A percentile compares a stretch with the other conserved stretches of the same genome.
Evolutionary conservation across 2,888 invertebrate species (phyloP).

Genomic region (Acronicta alni): DNA sequence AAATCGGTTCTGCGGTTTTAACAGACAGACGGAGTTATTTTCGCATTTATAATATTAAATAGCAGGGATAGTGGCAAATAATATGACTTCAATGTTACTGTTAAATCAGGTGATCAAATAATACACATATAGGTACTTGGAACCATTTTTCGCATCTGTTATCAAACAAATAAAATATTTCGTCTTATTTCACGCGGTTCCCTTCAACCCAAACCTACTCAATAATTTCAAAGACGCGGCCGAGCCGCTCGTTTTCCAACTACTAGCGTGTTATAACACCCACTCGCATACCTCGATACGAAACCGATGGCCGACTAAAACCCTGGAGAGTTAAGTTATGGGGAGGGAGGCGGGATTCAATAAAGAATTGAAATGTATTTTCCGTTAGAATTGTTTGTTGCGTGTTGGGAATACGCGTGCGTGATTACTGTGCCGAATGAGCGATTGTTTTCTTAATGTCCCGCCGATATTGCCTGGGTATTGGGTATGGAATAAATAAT

Average conservation of each 20-base stretch:
- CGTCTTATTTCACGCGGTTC: constrained; percentile 25
- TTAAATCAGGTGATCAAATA: not conserved
- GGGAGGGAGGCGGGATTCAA: constrained; percentile 68
- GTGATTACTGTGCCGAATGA: constrained; percentile 68
- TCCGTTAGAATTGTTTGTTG: constrained; percentile 72
- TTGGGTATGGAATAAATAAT: constrained; percentile 52
- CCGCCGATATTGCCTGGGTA: constrained; percentile 40
- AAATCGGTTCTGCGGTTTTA: no score
- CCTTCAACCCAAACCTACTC: constrained; percentile 25
- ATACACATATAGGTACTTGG: not conserved
- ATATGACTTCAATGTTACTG: no score
- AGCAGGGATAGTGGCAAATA: no score
- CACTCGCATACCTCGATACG: constrained; percentile 35
- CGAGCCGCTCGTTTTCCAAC: constrained; percentile 34
- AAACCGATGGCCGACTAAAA: constrained; percentile 48
- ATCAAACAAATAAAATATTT: constrained; percentile 32
- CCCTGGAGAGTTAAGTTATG: constrained; percentile 70
- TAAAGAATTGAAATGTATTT: constrained; percentile 81
- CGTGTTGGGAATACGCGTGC: constrained; percentile 68
- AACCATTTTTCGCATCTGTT: constrained; percentile 8
- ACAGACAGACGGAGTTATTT: no score
- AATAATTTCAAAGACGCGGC: constrained; percentile 45
- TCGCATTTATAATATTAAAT: no score
- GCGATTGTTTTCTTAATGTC: constrained; percentile 61
- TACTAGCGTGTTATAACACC: constrained; percentile 27